Base-by-base conservation (phyloP, 2,113 vertebrate species). In the Miniopterus natalensis region DNA sequence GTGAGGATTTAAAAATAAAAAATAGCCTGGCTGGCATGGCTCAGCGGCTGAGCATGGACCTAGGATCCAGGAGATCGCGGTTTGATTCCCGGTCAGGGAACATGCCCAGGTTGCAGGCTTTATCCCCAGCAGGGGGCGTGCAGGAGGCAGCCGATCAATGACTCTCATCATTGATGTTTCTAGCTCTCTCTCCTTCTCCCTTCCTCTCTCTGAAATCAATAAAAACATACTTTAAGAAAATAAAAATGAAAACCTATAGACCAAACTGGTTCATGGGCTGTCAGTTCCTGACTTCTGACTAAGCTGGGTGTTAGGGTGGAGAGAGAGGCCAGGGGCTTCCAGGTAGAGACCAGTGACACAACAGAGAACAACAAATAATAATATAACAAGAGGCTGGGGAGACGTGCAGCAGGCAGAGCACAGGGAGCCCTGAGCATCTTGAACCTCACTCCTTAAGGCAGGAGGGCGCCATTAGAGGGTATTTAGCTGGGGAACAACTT, bases 351-450 rank as follows among this genome's bases (percentile, higher is more conserved):
- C 31, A 21, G 25, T 65, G 49, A 55, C 13, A 59, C 94, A 90
- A 40, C n/a, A 75, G 49, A 95, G n/a, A 70, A 94, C 63, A 55
- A 36, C 78, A 70, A 36, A 87, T 36, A 74, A 94, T 49, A 49
- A 53, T 73, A 8, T n/a, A 79, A 80, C 51, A 71, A 51, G 90
- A 84, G 73, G 65, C 45, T 49, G 23, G 55, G 40, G 14, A 87
- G 70, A 73, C 3, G 11, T 36, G 65, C 45, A 70, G 31, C 78
- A 51, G 71, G 57, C 71, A 79, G 84, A 92, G 88, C 6, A 8
- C 21, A 42, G 57, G 78, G 21, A 75, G 36, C 45, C 88, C 29
- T 36, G 12, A 95, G 40, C 68, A 83, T 55, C 92, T 68, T 61
- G 45, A 93, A 55, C 17, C 31, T 90, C 81, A 68, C 73, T 66